Percentiles rank a stretch among this genome's conserved stretches.
phyloP scores from a whole-genome alignment of 2,113 vertebrate genomes.

The Psittacula cyanocephala region DNA sequence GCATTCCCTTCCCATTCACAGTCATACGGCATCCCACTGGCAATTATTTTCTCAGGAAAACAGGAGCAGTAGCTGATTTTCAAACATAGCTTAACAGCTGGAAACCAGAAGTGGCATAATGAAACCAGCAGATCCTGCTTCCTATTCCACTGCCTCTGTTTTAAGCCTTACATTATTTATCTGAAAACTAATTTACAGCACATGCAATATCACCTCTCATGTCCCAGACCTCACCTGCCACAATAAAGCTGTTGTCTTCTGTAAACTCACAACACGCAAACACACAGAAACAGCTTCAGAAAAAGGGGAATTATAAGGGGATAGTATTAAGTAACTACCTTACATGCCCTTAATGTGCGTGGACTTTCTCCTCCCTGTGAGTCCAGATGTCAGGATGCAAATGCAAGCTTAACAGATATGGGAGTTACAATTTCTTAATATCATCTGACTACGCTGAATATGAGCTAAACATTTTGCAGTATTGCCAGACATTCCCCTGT shows the following conservation, averaged over 20 bases:
- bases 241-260: background rate
- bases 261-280: background rate
- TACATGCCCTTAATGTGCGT: background rate
- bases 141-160: background rate
- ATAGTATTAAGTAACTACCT: background rate
- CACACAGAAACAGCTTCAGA: background rate
- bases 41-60: background rate
- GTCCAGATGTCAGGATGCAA: background rate
- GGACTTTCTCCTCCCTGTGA: background rate
- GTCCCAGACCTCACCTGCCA: background rate
- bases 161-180: background rate
- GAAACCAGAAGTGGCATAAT: background rate
- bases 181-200: background rate
- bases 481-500: background rate
- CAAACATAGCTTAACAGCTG: background rate
- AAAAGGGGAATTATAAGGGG: background rate
- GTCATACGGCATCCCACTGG: background rate
- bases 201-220: background rate
- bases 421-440: background rate
- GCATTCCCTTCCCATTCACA: background rate
- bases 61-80: background rate
- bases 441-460: background rate
- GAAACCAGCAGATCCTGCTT: background rate
- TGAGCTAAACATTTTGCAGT: background rate
- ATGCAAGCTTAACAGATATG: background rate